Evolutionary conservation across 2,113 vertebrate species (phyloP).

Genomic region (Epinephelus lanceolatus): DNA sequence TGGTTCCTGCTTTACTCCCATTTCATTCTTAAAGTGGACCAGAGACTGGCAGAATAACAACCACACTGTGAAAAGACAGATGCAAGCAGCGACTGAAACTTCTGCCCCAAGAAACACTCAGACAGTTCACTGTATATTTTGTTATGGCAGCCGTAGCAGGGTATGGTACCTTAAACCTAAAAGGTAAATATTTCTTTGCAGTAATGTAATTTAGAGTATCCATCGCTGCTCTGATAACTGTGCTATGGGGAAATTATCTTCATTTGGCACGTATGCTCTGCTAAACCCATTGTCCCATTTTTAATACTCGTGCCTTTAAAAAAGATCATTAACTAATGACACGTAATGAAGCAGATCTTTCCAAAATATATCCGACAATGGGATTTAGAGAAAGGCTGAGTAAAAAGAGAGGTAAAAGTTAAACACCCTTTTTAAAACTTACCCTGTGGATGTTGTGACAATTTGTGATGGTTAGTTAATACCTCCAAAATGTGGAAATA

Average conservation of each 20-base stretch:
- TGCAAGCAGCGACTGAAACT: slow-evolving; percentile 30
- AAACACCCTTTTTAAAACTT: not conserved
- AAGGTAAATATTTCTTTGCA: not conserved
- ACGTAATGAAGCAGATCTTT: not conserved
- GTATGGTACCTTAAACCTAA: not conserved
- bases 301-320: not conserved
- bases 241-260: not conserved
- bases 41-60: slow-evolving; percentile 48
- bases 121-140: slow-evolving; percentile 27
- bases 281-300: slow-evolving; percentile 7
- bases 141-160: not conserved
- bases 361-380: not conserved
- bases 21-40: slow-evolving; percentile 57
- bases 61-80: slow-evolving; percentile 44
- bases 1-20: slow-evolving; percentile 51
- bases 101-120: slow-evolving; percentile 20
- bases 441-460: not conserved
- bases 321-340: not conserved
- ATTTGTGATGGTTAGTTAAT: not conserved
- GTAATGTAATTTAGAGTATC: not conserved
- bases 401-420: not conserved
- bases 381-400: not conserved
- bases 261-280: not conserved
- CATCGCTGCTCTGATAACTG: not conserved
- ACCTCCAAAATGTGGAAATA: not conserved